Conservation (phyloP, 2,113 vertebrate genomes). For the Chaetops frenatus region DNA sequence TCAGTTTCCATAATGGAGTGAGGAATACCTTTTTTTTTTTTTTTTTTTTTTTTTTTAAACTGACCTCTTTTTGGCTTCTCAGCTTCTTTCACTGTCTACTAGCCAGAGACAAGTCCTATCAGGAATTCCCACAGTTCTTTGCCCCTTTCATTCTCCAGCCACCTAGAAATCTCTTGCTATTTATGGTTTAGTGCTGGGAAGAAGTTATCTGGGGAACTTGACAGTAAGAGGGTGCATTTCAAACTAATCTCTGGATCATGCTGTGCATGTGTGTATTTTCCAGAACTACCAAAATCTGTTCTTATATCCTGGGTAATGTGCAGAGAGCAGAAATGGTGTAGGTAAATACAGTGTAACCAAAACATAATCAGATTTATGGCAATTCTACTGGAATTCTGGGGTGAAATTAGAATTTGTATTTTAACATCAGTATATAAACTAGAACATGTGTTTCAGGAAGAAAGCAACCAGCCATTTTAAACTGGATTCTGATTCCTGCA, state of each 20-base stretch:
- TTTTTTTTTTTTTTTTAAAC: conserved; percentile 50
- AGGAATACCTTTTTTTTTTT: conserved; percentile 43
- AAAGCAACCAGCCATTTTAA: neutral
- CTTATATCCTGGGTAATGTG: neutral
- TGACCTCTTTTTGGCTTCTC: conserved; percentile 57
- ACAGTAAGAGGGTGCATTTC: neutral
- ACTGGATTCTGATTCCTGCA: neutral
- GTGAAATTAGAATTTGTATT: neutral
- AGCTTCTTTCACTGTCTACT: conserved; percentile 30
- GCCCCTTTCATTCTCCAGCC: neutral
- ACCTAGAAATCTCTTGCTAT: conserved; percentile 42
- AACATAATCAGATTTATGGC: neutral
- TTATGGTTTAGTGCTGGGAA: conserved; percentile 15
- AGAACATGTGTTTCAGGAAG: neutral
- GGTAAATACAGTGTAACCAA: neutral
- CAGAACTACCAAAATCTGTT: neutral
- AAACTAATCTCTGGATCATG: neutral
- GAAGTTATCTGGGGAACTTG: neutral
- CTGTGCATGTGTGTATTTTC: neutral
- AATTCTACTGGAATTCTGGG: neutral
- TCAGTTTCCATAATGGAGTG: conserved; percentile 30
- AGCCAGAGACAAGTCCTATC: conserved; percentile 23
- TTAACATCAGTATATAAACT: neutral
- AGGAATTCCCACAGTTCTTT: conserved; percentile 23
- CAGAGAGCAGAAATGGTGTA: neutral